Evolutionary conservation across 2,113 vertebrate genomes (phyloP).

Genomic region (Corydoras maculifer): DNA sequence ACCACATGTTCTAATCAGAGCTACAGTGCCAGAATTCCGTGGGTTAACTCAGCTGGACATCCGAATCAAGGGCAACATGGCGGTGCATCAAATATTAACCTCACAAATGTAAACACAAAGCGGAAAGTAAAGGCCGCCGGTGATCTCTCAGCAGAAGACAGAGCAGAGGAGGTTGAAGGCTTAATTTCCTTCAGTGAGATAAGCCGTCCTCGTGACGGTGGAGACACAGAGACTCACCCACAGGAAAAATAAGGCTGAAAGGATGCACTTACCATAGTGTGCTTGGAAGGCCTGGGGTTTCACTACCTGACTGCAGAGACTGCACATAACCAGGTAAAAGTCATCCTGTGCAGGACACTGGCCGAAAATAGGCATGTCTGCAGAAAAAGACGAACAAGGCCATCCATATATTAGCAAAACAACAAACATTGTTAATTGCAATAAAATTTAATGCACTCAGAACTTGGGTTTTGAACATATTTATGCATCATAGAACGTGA

Average conservation of each 20-base stretch:
- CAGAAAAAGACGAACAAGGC: constrained; percentile 14
- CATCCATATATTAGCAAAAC: no score
- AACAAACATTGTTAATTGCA: no score
- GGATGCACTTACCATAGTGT: constrained; percentile 85
- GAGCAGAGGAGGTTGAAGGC: no score
- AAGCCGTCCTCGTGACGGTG: background rate
- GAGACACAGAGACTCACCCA: background rate
- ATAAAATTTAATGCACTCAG: no score
- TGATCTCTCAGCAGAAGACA: background rate
- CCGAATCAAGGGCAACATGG: constrained; percentile 32
- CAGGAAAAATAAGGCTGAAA: constrained; percentile 2
- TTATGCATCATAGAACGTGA: no score
- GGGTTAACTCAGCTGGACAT: constrained; percentile 1
- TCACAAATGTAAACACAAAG: constrained; percentile 48
- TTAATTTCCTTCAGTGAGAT: constrained; percentile 25
- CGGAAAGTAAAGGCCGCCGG: constrained; percentile 36
- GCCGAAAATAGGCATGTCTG: constrained; percentile 98
- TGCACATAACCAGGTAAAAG: constrained; percentile 99
- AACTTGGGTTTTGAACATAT: no score
- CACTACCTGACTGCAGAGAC: constrained; percentile 94
- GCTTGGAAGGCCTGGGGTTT: constrained; percentile 99
- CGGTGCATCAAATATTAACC: constrained; percentile 56
- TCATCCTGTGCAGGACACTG: constrained; percentile 97
- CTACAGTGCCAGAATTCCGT: background rate
- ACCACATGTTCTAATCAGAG: background rate